These are phyloP conservation scores for Archilochus colubris DNA, from an alignment of 2,113 vertebrate genomes.

Conservation along the genomic window DNA sequence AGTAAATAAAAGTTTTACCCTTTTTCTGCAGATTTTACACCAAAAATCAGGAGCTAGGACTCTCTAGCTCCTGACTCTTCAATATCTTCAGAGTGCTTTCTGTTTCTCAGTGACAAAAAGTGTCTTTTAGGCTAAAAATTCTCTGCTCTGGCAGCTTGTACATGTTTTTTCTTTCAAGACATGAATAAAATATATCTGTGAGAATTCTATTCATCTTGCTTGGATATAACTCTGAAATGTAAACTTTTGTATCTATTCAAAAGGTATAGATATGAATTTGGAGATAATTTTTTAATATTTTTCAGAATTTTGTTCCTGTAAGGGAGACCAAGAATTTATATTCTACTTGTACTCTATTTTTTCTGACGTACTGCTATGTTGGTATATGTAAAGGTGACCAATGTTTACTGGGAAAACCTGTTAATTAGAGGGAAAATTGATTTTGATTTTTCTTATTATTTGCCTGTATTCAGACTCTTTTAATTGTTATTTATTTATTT, in stretches of 20 bases:
- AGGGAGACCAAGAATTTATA: not conserved
- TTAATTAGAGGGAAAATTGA: not conserved
- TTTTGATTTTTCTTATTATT: not conserved
- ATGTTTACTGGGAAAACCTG: not conserved
- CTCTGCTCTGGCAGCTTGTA: not conserved
- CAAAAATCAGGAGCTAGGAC: not conserved
- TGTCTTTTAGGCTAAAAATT: not conserved
- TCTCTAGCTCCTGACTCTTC: not conserved
- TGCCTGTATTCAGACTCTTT: fast-evolving
- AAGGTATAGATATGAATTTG: not conserved
- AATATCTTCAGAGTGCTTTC: not conserved
- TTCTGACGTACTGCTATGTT: not conserved
- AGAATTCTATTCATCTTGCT: not conserved
- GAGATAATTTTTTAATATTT: not conserved
- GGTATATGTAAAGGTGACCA: not conserved
- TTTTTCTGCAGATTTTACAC: not conserved
- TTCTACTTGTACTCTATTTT: not conserved
- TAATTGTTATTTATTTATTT: not conserved
- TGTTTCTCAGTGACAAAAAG: not conserved
- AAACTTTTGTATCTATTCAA: not conserved
- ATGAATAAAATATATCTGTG: not conserved
- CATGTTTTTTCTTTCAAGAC: not conserved
- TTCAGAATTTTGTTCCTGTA: not conserved
- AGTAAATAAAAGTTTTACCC: not conserved
- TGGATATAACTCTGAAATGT: not conserved